Evolutionary conservation across 1,140 invertebrate species (phyloP), one percentile per base, ranked within the genome.

Genomic region (Drosophila jambulina): DNA sequence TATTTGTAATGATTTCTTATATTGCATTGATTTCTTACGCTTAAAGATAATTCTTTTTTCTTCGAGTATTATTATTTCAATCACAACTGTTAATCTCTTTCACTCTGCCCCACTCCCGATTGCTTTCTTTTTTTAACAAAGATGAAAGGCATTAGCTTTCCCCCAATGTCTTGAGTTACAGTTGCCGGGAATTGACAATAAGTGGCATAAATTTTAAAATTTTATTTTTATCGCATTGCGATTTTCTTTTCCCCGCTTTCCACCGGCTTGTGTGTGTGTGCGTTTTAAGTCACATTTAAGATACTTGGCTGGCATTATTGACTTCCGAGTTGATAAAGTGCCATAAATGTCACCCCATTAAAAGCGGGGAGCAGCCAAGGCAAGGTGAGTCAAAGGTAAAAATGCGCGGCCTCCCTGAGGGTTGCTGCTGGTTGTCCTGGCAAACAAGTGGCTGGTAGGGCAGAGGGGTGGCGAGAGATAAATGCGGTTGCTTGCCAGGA

Each of bases 301-400:
- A 80, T 87, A 71, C 83, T 88, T 84, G 81, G 57, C 60, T 78
- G 81, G 78, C 72, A 88, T 91, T 91, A 91, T 91, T 91, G 88
- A 91, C 88, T 91, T 82, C 65, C 56, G 78, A 91, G 83, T 88
- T 91, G 90, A 91, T 91, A 91, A 91, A 91, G 85, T 91, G 90
- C 90, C 84, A 91, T 91, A 91, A 90, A 90, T 91, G 90, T 91
- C 90, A 90, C 90, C 90, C 90, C 85, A 91, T 91, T 88, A 91
- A 91, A 80, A 49, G 76, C 59, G 67, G 59, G 58, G 48, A 40
- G 27, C 38, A 38, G 45, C 23, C 25, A 43, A 38, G 79, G 46
- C 25, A 67, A 87, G 59, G 68, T 78, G 60, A 74, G 68, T 72
- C 68, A 72, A 72, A 74, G 70, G 70, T 74, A 74, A 72, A 80